These are phyloP conservation scores for Elegia similella DNA, from an alignment of 2,888 invertebrate genomes.

Conservation along the genomic window DNA sequence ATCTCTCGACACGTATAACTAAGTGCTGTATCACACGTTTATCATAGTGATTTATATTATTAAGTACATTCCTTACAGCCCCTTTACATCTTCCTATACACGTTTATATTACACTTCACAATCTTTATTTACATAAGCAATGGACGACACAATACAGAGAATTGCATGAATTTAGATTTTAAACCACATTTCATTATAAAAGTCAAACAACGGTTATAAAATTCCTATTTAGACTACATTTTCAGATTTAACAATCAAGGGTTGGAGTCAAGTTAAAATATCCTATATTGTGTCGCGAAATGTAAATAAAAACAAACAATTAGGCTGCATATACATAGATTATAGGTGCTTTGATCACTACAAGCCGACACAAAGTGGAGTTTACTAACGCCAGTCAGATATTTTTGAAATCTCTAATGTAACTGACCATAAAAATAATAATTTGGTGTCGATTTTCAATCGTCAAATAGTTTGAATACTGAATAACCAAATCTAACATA, in stretches of 20 bases:
- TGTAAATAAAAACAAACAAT: conserved; percentile 6
- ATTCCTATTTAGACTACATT: background rate
- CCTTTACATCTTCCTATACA: conserved; percentile 40
- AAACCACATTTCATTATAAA: conserved; percentile 9
- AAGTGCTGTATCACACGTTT: conserved; percentile 59
- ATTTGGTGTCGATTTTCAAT: background rate
- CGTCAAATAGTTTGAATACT: background rate
- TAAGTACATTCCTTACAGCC: conserved; percentile 69
- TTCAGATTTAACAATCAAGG: background rate
- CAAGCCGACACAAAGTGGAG: conserved; percentile 1
- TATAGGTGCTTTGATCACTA: conserved; percentile 4
- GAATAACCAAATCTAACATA: no score
- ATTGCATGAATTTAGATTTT: conserved; percentile 2
- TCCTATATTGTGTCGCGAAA: conserved; percentile 10
- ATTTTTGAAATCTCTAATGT: background rate
- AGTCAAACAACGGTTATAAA: background rate
- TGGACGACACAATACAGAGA: conserved; percentile 29
- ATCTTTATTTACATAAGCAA: conserved; percentile 33
- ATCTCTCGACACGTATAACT: conserved; percentile 28
- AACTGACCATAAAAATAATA: conserved; percentile 17
- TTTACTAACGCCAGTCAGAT: background rate
- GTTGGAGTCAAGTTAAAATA: background rate
- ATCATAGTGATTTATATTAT: conserved; percentile 49
- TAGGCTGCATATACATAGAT: conserved; percentile 4
- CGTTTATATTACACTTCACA: conserved; percentile 38